Conservation (phyloP, 2,888 invertebrate genomes). For the Diarsia brunnea region DNA sequence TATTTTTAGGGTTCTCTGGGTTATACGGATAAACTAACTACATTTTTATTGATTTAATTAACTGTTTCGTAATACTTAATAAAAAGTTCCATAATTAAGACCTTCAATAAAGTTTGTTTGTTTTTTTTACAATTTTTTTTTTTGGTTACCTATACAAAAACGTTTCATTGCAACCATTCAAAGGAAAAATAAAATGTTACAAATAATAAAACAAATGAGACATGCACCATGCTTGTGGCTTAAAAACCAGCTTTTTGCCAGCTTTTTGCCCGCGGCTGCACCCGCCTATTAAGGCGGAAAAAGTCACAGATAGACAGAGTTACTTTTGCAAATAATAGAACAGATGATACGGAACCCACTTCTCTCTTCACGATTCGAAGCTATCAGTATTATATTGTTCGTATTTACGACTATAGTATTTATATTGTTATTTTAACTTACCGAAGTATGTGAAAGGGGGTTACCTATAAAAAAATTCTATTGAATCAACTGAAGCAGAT, state of each 20-base stretch:
- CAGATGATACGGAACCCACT: slow-evolving; percentile 21
- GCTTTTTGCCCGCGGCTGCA: background rate
- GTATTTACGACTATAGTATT: slow-evolving; percentile 64
- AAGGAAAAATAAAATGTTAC: background rate
- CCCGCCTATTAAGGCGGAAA: background rate
- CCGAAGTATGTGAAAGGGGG: slow-evolving; percentile 71
- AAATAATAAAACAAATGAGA: background rate
- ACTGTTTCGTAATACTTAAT: background rate
- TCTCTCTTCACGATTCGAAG: background rate
- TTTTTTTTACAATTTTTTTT: background rate
- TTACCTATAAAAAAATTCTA: slow-evolving; percentile 78
- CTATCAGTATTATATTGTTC: slow-evolving; percentile 13
- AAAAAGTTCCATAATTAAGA: background rate
- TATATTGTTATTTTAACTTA: slow-evolving; percentile 79
- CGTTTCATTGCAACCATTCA: too few species aligned
- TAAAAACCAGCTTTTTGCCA: too few species aligned
- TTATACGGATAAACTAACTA: background rate
- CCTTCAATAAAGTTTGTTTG: background rate
- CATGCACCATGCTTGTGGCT: background rate
- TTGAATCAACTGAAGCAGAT: slow-evolving; percentile 83
- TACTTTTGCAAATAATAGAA: background rate
- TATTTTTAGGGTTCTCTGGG: slow-evolving; percentile 41
- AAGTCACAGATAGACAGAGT: background rate
- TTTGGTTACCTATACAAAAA: background rate
- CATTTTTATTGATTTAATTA: background rate